Conservation (phyloP, 2,888 invertebrate genomes). For the Nudaria mundana region DNA sequence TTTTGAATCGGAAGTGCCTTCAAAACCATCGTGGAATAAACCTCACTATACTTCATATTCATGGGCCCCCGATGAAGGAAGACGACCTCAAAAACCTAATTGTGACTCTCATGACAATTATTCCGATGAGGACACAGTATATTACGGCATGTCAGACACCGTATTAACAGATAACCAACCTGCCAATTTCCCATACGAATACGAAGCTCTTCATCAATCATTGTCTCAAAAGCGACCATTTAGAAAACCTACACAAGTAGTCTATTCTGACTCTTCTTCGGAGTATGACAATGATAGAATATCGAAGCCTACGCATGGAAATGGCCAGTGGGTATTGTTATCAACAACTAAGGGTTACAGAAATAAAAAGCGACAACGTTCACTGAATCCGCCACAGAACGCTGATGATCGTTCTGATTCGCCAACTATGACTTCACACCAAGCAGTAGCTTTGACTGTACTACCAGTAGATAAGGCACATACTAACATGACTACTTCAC, state of each 20-base stretch:
- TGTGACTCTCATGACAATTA: constrained; percentile 63
- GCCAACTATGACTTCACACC: constrained; percentile 68
- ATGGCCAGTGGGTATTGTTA: constrained; percentile 89
- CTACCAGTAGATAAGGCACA: constrained; percentile 85
- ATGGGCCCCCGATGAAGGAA: constrained; percentile 68
- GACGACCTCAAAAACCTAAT: constrained; percentile 66
- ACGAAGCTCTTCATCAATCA: constrained; percentile 66
- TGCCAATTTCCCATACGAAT: constrained; percentile 71
- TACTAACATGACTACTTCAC: constrained; percentile 84
- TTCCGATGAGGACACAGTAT: constrained; percentile 53
- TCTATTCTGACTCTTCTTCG: constrained; percentile 69
- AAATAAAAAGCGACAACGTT: constrained; percentile 73
- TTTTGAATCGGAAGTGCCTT: constrained; percentile 64
- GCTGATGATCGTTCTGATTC: constrained; percentile 47
- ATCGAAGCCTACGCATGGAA: constrained; percentile 83
- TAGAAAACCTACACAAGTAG: constrained; percentile 70
- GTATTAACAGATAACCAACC: constrained; percentile 74
- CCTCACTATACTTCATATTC: constrained; percentile 52
- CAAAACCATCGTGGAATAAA: constrained; percentile 65
- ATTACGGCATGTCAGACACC: constrained; percentile 68
- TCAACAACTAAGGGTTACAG: constrained; percentile 90
- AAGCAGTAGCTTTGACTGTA: constrained; percentile 85
- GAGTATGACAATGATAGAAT: constrained; percentile 72
- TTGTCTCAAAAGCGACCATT: constrained; percentile 53
- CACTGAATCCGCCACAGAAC: constrained; percentile 40